Evolutionary conservation across 1,140 invertebrate species (phyloP).

Genomic region (Tetraneura akinire): DNA sequence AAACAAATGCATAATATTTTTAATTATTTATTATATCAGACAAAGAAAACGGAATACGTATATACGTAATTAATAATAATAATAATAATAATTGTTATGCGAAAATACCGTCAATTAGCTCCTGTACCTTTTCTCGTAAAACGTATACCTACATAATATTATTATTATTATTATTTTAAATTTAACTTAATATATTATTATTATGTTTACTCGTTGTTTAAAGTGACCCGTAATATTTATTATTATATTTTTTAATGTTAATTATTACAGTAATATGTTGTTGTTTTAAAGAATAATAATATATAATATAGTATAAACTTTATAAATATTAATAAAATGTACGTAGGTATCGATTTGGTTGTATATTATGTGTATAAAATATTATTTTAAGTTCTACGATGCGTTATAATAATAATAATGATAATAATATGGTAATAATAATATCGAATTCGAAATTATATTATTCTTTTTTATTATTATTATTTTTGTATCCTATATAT

Average conservation of each 20-base stretch:
- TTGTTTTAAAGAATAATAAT: conserved; percentile 7
- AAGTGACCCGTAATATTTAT: background rate
- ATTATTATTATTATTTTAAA: background rate
- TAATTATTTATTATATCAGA: too few species aligned
- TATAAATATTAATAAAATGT: background rate
- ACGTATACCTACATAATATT: background rate
- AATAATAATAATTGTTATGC: too few species aligned
- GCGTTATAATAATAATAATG: conserved; percentile 15
- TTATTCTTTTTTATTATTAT: too few species aligned
- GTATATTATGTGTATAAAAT: background rate
- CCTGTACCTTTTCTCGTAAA: background rate
- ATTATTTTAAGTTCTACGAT: background rate
- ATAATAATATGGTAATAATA: too few species aligned
- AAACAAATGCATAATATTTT: too few species aligned
- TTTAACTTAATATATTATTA: background rate
- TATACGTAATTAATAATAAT: too few species aligned
- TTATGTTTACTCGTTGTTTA: background rate
- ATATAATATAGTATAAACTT: background rate
- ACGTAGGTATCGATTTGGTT: background rate
- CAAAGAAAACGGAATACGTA: too few species aligned
- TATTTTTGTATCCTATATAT: background rate
- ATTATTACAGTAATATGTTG: background rate
- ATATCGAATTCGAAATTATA: too few species aligned
- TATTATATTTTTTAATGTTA: conserved; percentile 13
- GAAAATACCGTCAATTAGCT: conserved; percentile 23